phyloP scores from a whole-genome alignment of 2,113 vertebrate genomes.

The Nycticebus coucang region DNA sequence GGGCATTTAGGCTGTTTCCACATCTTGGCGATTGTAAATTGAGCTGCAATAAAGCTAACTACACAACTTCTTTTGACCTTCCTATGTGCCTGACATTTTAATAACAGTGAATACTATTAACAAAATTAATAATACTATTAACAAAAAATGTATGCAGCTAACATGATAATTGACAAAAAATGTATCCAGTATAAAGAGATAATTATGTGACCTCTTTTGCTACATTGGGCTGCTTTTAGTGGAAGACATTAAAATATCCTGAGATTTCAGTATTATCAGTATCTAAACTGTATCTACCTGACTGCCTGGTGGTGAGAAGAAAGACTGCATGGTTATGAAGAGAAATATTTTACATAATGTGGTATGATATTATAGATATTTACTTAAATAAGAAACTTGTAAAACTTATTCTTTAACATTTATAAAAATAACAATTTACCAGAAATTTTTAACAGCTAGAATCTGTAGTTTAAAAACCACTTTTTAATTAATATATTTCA shows the following conservation, averaged over 20 bases:
- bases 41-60: no score
- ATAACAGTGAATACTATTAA: neutral
- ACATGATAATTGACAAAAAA: neutral
- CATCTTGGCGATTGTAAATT: no score
- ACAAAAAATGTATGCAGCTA: neutral
- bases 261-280: neutral
- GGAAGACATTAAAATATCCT: constrained; percentile 11
- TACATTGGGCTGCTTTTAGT: neutral
- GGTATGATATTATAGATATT: neutral
- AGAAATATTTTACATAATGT: neutral
- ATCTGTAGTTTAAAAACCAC: constrained; percentile 23
- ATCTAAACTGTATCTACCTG: neutral
- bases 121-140: no score
- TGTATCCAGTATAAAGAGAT: neutral
- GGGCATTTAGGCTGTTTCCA: no score
- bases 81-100: neutral
- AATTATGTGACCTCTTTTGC: neutral
- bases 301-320: neutral
- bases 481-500: constrained; percentile 68
- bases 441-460: constrained; percentile 9
- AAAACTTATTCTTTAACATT: constrained; percentile 17
- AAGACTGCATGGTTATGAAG: neutral
- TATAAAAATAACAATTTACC: neutral
- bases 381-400: constrained; percentile 4
- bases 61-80: neutral